phyloP scores from a whole-genome alignment of 1,140 invertebrate species.

The Diploscapter pachys region DNA sequence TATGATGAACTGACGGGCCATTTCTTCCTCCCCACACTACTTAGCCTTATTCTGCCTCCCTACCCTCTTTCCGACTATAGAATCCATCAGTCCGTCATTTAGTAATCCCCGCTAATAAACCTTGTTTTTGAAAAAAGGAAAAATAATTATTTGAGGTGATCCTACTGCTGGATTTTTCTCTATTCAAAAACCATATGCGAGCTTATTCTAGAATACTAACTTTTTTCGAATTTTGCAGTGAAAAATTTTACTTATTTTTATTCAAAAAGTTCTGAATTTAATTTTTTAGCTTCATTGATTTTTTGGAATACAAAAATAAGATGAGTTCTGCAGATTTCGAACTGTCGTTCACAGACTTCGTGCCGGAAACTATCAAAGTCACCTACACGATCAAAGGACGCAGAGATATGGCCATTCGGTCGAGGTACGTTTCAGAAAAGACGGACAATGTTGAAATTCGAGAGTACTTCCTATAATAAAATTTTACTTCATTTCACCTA shows the following conservation, averaged over 20 bases:
- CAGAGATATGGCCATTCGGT: conserved; percentile 44
- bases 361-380: conserved; percentile 40
- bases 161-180: conserved; percentile 76
- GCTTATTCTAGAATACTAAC: too few relatives aligned
- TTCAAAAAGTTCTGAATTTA: conserved; percentile 33
- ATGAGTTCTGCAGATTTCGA: not conserved
- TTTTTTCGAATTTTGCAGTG: not conserved
- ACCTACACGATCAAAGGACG: conserved; percentile 45
- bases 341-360: conserved; percentile 49
- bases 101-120: too few relatives aligned
- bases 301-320: not conserved
- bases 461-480: not conserved
- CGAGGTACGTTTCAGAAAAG: conserved; percentile 5
- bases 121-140: too few relatives aligned
- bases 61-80: too few relatives aligned
- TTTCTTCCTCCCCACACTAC: too few relatives aligned
- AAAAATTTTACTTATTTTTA: conserved; percentile 1
- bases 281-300: conserved; percentile 19
- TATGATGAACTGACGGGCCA: too few relatives aligned
- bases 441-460: not conserved
- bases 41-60: too few relatives aligned
- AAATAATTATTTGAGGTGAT: conserved; percentile 77
- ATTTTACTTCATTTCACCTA: too few relatives aligned
- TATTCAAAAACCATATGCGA: too few relatives aligned
- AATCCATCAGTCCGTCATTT: too few relatives aligned